These are phyloP conservation scores for Aphodius sticticus DNA, from an alignment of 2,888 invertebrate genomes.

Conservation along the genomic window DNA sequence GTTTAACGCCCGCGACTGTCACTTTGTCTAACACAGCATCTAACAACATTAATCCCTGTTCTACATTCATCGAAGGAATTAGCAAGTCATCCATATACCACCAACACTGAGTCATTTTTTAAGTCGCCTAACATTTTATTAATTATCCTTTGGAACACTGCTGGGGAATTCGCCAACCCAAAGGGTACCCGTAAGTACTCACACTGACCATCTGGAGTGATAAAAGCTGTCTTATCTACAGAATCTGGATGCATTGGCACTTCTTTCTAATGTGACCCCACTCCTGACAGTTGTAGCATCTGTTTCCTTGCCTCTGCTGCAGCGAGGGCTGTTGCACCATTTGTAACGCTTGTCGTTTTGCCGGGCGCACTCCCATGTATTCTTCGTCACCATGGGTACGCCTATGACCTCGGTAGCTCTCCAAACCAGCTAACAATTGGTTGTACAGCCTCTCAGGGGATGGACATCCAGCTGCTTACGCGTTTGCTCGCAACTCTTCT, in stretches of 20 bases:
- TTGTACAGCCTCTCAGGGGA: conserved; percentile 30
- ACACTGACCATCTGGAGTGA: too few relatives aligned
- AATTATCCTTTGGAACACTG: conserved; percentile 24
- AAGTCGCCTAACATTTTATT: conserved; percentile 38
- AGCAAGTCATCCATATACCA: conserved; percentile 38
- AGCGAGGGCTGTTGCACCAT: neutral
- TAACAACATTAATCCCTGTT: conserved; percentile 36
- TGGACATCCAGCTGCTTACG: conserved; percentile 30
- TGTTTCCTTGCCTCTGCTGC: neutral
- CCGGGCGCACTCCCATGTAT: neutral
- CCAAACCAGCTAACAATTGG: conserved; percentile 28
- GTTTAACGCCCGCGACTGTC: conserved; percentile 22
- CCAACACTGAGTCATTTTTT: conserved; percentile 34
- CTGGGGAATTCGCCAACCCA: too few relatives aligned
- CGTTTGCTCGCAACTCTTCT: conserved; percentile 33
- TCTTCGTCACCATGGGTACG: neutral
- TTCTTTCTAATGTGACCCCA: conserved; percentile 7
- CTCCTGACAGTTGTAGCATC: conserved; percentile 17
- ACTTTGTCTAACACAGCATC: conserved; percentile 29
- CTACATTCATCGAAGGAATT: conserved; percentile 37
- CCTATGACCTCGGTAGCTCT: conserved; percentile 29
- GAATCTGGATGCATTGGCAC: conserved; percentile 33
- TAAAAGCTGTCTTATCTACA: too few relatives aligned
- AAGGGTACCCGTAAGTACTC: too few relatives aligned
- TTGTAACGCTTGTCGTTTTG: neutral